Base-by-base conservation (phyloP, 2,113 vertebrate genomes). In the Lethenteron reissneri region DNA sequence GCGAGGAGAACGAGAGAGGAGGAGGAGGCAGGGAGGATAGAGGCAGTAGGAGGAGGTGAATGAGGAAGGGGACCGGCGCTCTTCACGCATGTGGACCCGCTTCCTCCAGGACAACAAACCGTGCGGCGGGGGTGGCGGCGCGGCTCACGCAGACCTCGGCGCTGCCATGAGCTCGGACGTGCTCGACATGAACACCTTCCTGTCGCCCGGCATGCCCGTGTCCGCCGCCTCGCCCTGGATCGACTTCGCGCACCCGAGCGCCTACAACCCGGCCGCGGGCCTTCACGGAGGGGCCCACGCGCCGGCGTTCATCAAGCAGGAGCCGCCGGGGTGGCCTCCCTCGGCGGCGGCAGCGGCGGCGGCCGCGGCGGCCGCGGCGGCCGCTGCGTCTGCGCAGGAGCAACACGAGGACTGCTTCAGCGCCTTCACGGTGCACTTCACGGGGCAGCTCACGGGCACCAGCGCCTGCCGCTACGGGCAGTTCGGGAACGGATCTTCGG, bases 241-340 rank as follows among this genome's bases (percentile, higher is more conserved):
- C n/a, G 64, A 68, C 64, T 68, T 68, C 64, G 41, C 41, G 41
- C 64, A 68, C 64, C n/a, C n/a, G 64, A n/a, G 64, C 64, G n/a
- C 64, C n/a, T 68, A 68, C 11, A 68, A 68, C 11, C 64, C 64
- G n/a, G 25, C 25, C n/a, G 64, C 64, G 64, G 10, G n/a, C n/a
- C 64, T 68, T n/a, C n/a, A 25, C 10, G n/a, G 25, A n/a, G n/a
- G 25, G n/a, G n/a, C n/a, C 25, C 64, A 68, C 64, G n/a, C n/a
- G n/a, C 64, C n/a, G n/a, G n/a, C 64, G 2, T 68, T 68, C 64
- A 68, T 68, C 64, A 68, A 68, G 64, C 64, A 68, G 64, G 64
- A 68, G 64, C 64, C 64, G 8, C n/a, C n/a, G 11, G n/a, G 64
- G 64, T 41, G 41, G 41, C 41, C 41, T 41, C 41, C 41, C 41